Evolutionary conservation across 2,113 vertebrate genomes (phyloP).

Genomic region (Prolemur simus): DNA sequence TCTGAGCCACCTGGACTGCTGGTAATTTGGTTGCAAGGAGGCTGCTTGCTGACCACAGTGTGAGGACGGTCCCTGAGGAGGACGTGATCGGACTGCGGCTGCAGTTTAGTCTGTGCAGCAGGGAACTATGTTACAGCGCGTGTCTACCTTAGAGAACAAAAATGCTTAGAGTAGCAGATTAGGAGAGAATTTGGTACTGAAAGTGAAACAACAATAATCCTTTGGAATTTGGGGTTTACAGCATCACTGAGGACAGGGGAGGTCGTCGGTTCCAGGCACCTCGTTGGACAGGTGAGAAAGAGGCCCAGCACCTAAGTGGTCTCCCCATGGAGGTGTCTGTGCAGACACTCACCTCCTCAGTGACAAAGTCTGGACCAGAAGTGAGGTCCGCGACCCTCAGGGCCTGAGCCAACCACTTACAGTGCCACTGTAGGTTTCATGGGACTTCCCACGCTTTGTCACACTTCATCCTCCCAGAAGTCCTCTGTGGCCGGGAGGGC

Average conservation of each 20-base stretch:
- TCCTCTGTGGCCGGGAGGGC: neutral
- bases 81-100: neutral
- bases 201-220: neutral
- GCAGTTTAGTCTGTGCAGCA: neutral
- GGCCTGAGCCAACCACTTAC: neutral
- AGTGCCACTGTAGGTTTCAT: neutral
- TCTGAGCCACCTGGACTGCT: neutral
- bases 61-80: neutral
- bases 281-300: neutral
- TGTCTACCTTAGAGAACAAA: neutral
- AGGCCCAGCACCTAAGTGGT: neutral
- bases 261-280: neutral
- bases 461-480: neutral
- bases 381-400: neutral
- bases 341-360: neutral
- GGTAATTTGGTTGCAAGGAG: neutral
- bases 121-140: neutral
- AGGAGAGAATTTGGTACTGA: neutral
- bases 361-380: neutral
- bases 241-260: neutral
- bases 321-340: neutral
- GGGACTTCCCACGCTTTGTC: neutral
- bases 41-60: no score
- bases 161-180: neutral
- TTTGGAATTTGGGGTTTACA: neutral